Evolutionary conservation across 2,888 invertebrate species (phyloP).

Genomic region (Parelbella ahira): DNA sequence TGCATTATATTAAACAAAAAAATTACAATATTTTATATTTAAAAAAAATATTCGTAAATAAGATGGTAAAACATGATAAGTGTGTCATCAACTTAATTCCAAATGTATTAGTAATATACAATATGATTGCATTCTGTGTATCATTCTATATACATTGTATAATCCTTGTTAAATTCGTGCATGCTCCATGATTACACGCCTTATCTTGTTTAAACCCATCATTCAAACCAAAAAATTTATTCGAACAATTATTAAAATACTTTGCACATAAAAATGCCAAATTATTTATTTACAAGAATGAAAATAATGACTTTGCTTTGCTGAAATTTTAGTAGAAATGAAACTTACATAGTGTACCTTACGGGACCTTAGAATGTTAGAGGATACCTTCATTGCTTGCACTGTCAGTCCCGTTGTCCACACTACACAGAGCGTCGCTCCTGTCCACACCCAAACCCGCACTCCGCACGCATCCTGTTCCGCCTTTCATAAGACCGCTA

Average conservation of each 20-base stretch:
- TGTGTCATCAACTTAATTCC: constrained; percentile 36
- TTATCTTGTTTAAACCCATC: constrained; percentile 61
- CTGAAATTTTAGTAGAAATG: constrained; percentile 54
- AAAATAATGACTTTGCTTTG: constrained; percentile 71
- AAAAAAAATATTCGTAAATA: too few relatives aligned
- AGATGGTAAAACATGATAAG: constrained; percentile 60
- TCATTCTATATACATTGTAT: constrained; percentile 44
- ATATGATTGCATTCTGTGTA: constrained; percentile 17
- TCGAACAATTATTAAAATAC: constrained; percentile 20
- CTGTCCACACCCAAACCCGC: constrained; percentile 52
- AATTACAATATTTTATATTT: too few relatives aligned
- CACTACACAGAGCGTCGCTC: constrained; percentile 60
- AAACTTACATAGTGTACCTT: constrained; percentile 73
- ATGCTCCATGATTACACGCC: constrained; percentile 59
- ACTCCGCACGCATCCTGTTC: constrained; percentile 63
- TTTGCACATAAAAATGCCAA: constrained; percentile 48
- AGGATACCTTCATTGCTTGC: constrained; percentile 77
- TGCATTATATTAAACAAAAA: too few relatives aligned
- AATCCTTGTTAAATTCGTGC: constrained; percentile 47
- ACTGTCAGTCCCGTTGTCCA: constrained; percentile 68
- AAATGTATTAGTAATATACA: constrained; percentile 42
- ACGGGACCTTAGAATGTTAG: constrained; percentile 70
- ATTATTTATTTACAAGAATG: constrained; percentile 46
- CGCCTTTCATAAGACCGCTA: constrained; percentile 85
- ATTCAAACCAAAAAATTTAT: constrained; percentile 34